Evolutionary conservation across 2,888 invertebrate genomes (phyloP).

Genomic region (Exocentrus adspersus): DNA sequence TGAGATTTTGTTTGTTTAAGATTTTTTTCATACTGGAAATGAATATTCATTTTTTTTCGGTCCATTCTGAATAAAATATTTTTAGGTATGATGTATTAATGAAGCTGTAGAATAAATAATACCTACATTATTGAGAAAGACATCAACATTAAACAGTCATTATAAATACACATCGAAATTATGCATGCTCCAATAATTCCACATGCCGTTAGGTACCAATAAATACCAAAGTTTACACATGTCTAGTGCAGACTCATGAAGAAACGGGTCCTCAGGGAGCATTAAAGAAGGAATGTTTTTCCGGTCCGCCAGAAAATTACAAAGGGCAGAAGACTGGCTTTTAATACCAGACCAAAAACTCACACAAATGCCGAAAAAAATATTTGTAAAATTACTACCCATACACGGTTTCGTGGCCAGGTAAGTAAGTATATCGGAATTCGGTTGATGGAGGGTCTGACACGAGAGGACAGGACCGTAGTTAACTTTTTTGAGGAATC

Average conservation of each 20-base stretch:
- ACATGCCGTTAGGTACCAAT: not conserved
- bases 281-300: constrained; percentile 38
- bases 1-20: no score
- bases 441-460: constrained; percentile 24
- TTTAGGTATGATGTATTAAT: no score
- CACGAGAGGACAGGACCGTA: constrained; percentile 29
- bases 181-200: not conserved
- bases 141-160: not conserved
- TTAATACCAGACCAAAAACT: constrained; percentile 28
- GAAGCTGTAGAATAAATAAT: no score
- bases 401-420: constrained; percentile 35
- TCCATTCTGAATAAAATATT: no score
- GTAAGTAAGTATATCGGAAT: constrained; percentile 30
- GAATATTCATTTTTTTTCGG: no score
- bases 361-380: constrained; percentile 47
- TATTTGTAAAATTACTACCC: constrained; percentile 51
- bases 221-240: no score
- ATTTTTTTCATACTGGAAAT: no score
- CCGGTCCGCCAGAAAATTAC: constrained; percentile 39
- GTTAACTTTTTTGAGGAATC: not conserved
- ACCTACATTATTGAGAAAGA: no score
- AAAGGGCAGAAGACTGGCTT: constrained; percentile 33
- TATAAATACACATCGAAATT: no score
- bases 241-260: not conserved
- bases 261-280: constrained; percentile 14